Base-by-base conservation (phyloP, 64 coral and sea anemone species). In the Dendrophyllia cribrosa region DNA sequence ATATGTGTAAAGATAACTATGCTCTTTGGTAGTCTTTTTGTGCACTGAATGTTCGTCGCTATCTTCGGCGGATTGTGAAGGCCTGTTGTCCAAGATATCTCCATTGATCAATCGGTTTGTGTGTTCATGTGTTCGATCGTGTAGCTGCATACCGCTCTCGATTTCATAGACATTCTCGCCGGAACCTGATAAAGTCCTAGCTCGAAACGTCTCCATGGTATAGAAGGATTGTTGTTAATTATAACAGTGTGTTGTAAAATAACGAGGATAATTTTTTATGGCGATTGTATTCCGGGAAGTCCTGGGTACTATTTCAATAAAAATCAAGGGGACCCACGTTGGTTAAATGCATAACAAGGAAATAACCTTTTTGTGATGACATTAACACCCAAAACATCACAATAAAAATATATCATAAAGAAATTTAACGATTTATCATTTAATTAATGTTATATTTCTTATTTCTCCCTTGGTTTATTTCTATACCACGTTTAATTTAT, bases 1-100 rank as follows among this genome's bases (percentile, higher is more conserved):
- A 67, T 67, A 84, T 26, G 80, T 67, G 61, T 67, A 67, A 15
- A 84, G 63, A 20, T 84, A 67, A 21, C 62, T 68, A 14, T 50
- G n/a, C 9, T 67, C 61, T 84, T 22, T 66, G 43, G 43, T 11
- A 48, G 60, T 67, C 62, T 62, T 84, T 67, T 84, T 84, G 43
- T 12, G 19, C 5, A 64, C 26, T 10, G 80, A 67, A 50, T 84
- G 60, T 51, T 84, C 80, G 59, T 25, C 19, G 62, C 80, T 84
- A 11, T 63, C 59, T 5, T 66, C 80, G 20, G 80, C 20, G 16
- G 34, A 50, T 14, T 75, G 44, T 7, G 17, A 51, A 75, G 16
- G 48, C 19, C 45, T 16, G 1, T 15, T 17, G 10, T 1, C 45
- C 3, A 51, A 75, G 48, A 9, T 45, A 50, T 45, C 60, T 19